Conservation (phyloP, 2,797 vertebrate species). For the Macrochelys suwanniensis region DNA sequence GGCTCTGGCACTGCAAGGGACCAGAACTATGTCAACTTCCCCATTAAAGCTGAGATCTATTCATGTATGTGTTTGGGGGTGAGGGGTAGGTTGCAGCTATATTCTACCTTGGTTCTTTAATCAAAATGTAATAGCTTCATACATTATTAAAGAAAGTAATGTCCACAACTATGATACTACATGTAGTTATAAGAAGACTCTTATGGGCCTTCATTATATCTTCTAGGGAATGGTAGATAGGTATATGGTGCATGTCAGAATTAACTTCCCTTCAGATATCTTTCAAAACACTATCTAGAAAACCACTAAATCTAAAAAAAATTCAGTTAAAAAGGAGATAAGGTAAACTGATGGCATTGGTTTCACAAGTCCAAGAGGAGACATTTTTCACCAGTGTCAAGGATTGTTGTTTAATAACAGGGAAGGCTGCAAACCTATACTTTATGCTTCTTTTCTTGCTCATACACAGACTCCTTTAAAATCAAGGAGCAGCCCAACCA, state of each 20-base stretch:
- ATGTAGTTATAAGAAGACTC: background rate
- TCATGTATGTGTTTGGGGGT: background rate
- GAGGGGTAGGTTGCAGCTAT: too few relatives aligned
- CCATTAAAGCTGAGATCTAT: slow-evolving; percentile 6
- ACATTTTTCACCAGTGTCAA: background rate
- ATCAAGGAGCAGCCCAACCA: background rate
- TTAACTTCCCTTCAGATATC: background rate
- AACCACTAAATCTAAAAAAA: background rate
- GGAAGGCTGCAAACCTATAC: background rate
- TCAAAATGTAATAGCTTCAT: background rate
- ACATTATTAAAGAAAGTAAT: background rate
- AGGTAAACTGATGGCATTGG: background rate
- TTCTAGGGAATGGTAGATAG: background rate
- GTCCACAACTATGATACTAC: rapidly evolving
- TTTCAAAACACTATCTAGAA: background rate
- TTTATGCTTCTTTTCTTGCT: background rate
- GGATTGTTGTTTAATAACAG: background rate
- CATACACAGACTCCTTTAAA: background rate
- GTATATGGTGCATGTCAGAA: background rate
- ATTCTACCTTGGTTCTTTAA: background rate
- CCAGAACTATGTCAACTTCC: background rate
- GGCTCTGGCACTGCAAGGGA: slow-evolving; percentile 16
- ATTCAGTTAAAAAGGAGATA: background rate
- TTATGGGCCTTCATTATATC: background rate
- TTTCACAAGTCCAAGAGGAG: background rate